These are phyloP conservation scores for Dendrocopos noguchii DNA, from an alignment of 2,113 vertebrate species.

Conservation along the genomic window DNA sequence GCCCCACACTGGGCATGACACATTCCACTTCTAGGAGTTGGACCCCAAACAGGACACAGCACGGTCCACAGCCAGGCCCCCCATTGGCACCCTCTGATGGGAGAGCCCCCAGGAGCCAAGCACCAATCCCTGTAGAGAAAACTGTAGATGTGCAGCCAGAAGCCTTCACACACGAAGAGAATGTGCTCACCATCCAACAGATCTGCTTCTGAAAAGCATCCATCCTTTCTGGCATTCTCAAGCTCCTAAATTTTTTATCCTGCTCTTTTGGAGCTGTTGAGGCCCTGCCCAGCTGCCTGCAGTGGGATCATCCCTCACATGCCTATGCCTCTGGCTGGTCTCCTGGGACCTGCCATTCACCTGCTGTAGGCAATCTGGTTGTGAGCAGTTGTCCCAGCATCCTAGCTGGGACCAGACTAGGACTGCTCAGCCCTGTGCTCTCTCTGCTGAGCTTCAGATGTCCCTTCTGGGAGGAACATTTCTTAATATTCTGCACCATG, in stretches of 20 bases:
- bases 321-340: neutral
- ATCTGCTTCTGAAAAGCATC: neutral
- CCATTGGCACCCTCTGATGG: too few relatives aligned
- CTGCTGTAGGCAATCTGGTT: neutral
- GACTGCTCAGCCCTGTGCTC: neutral
- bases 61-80: too few relatives aligned
- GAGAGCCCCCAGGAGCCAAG: too few relatives aligned
- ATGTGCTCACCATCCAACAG: fast-evolving
- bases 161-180: fast-evolving
- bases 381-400: neutral
- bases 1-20: too few relatives aligned
- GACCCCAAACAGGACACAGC: too few relatives aligned
- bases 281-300: neutral
- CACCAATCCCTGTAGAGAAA: neutral
- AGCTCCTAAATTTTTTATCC: neutral
- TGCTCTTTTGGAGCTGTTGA: neutral
- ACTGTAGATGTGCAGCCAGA: fast-evolving
- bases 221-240: fast-evolving
- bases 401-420: neutral
- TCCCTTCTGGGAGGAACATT: neutral
- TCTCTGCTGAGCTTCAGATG: neutral
- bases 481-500: neutral
- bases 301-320: neutral
- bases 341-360: neutral
- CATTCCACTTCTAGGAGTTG: too few relatives aligned